phyloP scores from a whole-genome alignment of 1,140 invertebrate genomes.

The Penaeus indicus region DNA sequence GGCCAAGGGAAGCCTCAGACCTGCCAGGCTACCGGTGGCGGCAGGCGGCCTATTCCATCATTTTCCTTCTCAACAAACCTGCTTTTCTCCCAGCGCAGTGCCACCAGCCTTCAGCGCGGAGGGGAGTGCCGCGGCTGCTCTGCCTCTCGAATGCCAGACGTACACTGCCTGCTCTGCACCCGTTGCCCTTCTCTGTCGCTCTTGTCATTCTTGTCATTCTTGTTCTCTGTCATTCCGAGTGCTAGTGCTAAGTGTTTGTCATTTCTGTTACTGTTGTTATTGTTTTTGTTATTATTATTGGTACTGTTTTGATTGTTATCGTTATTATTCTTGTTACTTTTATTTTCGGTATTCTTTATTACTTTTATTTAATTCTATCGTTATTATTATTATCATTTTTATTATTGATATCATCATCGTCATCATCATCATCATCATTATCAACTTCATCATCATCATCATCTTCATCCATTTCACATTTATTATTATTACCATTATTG shows the following conservation, averaged over 20 bases:
- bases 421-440: neutral
- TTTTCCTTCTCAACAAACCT: slow-evolving; percentile 7
- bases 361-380: neutral
- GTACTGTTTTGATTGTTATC: neutral
- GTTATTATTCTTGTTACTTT: neutral
- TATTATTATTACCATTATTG: neutral
- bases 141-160: no score
- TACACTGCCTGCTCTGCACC: no score
- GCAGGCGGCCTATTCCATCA: slow-evolving; percentile 10
- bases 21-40: neutral
- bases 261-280: neutral
- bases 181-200: neutral
- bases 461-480: no score
- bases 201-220: neutral
- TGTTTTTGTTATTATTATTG: neutral
- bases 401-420: neutral
- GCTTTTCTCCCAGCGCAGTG: neutral
- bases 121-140: no score
- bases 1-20: no score
- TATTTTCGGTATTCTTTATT: neutral
- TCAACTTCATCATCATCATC: neutral
- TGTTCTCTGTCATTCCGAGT: neutral
- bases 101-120: no score
- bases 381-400: neutral
- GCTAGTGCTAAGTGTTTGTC: neutral